Evolutionary conservation across 1,140 invertebrate genomes (phyloP).

Genomic region (Meloidogyne exigua): DNA sequence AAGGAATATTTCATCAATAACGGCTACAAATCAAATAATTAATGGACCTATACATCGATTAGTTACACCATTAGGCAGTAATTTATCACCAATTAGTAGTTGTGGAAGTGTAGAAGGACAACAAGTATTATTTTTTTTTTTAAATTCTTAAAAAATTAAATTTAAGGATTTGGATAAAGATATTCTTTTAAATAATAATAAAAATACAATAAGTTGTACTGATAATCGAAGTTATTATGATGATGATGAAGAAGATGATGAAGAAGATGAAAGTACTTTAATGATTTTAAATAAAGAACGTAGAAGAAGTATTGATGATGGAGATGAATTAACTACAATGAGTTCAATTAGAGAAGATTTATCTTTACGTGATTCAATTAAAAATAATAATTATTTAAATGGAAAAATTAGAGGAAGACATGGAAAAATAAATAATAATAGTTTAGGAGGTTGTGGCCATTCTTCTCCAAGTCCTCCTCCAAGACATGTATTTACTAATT

Average conservation of each 20-base stretch:
- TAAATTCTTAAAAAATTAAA: background rate
- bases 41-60: background rate
- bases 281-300: background rate
- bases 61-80: conserved; percentile 1
- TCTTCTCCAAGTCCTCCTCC: background rate
- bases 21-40: conserved; percentile 4
- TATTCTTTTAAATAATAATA: background rate
- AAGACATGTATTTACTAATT: background rate
- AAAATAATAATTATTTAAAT: background rate
- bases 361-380: background rate
- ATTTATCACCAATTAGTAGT: conserved; percentile 25
- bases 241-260: background rate
- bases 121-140: background rate
- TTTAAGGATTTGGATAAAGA: background rate
- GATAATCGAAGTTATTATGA: background rate
- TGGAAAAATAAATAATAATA: background rate
- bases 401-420: background rate
- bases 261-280: conserved; percentile 7
- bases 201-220: conserved; percentile 4
- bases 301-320: background rate
- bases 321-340: background rate
- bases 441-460: background rate
- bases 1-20: background rate
- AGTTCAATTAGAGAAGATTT: conserved; percentile 1
- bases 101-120: conserved; percentile 23